Conservation (phyloP, 2,113 vertebrate species). For the Thinocorus orbignyianus region DNA sequence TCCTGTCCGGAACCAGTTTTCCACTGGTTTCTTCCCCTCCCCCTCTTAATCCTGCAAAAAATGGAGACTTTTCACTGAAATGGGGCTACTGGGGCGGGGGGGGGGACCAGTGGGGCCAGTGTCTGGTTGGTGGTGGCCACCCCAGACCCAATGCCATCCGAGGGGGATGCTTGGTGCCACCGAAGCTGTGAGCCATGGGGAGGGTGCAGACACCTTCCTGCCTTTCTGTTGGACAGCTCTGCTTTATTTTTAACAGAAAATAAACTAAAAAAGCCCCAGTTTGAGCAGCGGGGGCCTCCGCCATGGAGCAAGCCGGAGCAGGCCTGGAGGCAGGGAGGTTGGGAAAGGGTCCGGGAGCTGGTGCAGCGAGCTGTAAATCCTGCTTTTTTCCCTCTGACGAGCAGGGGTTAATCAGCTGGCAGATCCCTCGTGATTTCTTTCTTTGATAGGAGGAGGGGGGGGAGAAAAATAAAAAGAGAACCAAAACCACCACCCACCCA, state of each 20-base stretch:
- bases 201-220: background rate
- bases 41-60: constrained; percentile 42
- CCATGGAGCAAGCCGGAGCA: rapidly evolving
- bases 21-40: constrained; percentile 4
- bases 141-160: rapidly evolving
- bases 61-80: background rate
- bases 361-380: background rate
- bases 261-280: background rate
- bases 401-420: background rate
- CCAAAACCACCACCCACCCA: background rate
- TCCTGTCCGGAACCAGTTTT: constrained; percentile 66
- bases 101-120: rapidly evolving
- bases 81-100: background rate
- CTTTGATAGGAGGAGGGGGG: background rate
- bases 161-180: background rate
- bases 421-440: background rate
- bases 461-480: background rate
- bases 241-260: background rate
- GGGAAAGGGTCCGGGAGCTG: rapidly evolving
- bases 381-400: background rate
- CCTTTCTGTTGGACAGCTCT: background rate
- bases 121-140: rapidly evolving
- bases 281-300: background rate
- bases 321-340: background rate
- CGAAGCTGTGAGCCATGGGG: background rate